Conservation (phyloP, 30 jellyfish, hydroid and myxozoan genomes). For the Euphysa ruthae region DNA sequence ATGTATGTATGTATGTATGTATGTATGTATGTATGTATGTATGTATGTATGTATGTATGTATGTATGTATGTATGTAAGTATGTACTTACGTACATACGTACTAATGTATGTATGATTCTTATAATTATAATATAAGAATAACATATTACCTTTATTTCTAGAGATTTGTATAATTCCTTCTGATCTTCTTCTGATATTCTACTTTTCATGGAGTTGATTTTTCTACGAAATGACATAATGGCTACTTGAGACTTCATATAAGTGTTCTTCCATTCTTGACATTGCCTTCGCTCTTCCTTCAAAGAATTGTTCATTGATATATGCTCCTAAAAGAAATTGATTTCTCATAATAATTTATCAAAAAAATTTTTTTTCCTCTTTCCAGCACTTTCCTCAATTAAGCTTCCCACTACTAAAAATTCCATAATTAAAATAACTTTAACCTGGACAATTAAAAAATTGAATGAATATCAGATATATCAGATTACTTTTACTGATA, state of each 20-base stretch:
- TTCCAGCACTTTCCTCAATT: too few species aligned
- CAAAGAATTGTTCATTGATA: not conserved
- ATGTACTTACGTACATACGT: too few species aligned
- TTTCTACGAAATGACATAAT: constrained; percentile 22
- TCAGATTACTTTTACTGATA: not conserved
- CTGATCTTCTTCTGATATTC: not conserved
- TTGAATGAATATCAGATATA: not conserved
- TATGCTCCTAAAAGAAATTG: constrained; percentile 14
- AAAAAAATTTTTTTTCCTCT: not conserved
- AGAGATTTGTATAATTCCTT: constrained; percentile 4
- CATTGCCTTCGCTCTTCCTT: constrained; percentile 19
- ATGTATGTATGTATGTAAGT: too few species aligned
- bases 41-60: too few species aligned
- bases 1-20: too few species aligned
- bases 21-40: too few species aligned
- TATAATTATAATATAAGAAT: too few species aligned
- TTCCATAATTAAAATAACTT: too few species aligned
- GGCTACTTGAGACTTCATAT: constrained; percentile 22
- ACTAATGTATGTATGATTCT: too few species aligned
- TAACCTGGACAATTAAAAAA: too few species aligned
- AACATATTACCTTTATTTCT: constrained; percentile 5
- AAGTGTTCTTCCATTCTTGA: constrained; percentile 19
- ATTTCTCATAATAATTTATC: too few species aligned
- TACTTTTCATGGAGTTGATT: not conserved
- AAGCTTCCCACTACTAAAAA: too few species aligned